These are phyloP conservation scores for Lates calcarifer DNA, from an alignment of 2,113 vertebrate species.

Conservation along the genomic window DNA sequence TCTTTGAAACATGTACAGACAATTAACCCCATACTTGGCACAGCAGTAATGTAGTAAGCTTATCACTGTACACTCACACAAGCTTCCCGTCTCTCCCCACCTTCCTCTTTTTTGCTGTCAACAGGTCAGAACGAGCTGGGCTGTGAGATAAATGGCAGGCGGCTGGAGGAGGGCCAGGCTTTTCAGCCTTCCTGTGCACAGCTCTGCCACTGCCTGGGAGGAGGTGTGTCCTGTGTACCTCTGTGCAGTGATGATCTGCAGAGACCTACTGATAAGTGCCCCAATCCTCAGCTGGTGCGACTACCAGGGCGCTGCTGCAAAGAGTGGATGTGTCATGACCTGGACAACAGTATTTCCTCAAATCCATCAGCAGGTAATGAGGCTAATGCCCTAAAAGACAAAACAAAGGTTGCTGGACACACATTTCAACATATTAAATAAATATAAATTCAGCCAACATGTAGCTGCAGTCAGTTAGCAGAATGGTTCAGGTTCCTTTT, in stretches of 20 bases:
- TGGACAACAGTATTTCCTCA: slow-evolving; percentile 58
- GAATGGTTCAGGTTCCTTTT: background rate
- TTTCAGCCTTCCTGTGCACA: slow-evolving; percentile 88
- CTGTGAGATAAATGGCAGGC: slow-evolving; percentile 85
- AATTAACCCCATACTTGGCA: background rate
- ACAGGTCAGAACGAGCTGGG: slow-evolving; percentile 81
- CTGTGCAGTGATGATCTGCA: slow-evolving; percentile 86
- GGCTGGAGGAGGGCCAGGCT: slow-evolving; percentile 85
- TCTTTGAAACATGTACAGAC: no score
- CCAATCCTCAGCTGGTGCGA: slow-evolving; percentile 78
- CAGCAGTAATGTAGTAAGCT: background rate
- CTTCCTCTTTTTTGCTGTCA: background rate
- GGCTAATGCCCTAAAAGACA: background rate
- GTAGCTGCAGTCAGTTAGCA: background rate
- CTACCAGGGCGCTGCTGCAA: slow-evolving; percentile 87
- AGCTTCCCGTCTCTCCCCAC: background rate
- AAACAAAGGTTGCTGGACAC: background rate
- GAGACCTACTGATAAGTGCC: slow-evolving; percentile 85
- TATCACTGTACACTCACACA: background rate
- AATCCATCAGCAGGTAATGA: slow-evolving; percentile 72
- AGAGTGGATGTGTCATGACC: slow-evolving; percentile 85
- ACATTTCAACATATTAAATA: background rate
- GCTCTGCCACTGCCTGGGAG: slow-evolving; percentile 84
- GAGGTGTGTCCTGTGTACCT: slow-evolving; percentile 86
- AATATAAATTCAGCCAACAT: background rate